Percentiles rank a stretch among this genome's conserved stretches.
phyloP scores from a whole-genome alignment of 1,140 invertebrate species.

The Drosophila trapezifrons region DNA sequence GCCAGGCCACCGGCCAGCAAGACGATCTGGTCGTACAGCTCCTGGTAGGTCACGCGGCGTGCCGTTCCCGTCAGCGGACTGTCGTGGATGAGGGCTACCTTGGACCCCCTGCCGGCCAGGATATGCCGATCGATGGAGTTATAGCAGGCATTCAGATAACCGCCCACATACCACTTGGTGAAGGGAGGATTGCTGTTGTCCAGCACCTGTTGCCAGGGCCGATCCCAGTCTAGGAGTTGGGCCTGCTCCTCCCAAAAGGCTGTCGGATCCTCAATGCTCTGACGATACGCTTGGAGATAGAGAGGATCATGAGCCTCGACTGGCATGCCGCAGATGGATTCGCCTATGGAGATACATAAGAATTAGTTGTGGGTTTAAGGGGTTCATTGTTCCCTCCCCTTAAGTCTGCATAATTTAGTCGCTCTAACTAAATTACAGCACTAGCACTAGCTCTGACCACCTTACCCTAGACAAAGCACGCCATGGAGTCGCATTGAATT shows the following conservation, averaged over 20 bases:
- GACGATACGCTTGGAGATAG: conserved; percentile 88
- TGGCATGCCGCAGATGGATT: conserved; percentile 58
- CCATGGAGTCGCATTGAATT: conserved; percentile 50
- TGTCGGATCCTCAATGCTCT: conserved; percentile 91
- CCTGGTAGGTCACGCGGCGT: conserved; percentile 91
- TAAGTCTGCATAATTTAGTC: conserved; percentile 34
- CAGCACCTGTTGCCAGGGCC: conserved; percentile 91
- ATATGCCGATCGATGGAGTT: conserved; percentile 97
- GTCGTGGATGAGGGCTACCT: conserved; percentile 94
- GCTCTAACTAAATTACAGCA: conserved; percentile 44
- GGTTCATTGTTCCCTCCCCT: background rate
- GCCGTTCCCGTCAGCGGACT: conserved; percentile 92
- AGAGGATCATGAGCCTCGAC: conserved; percentile 63
- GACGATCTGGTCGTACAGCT: conserved; percentile 92
- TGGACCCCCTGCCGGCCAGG: conserved; percentile 89
- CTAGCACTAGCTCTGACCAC: conserved; percentile 3
- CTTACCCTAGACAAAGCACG: background rate
- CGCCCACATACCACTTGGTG: conserved; percentile 96
- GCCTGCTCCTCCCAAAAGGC: conserved; percentile 94
- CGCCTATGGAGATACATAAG: conserved; percentile 20
- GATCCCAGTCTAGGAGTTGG: conserved; percentile 90
- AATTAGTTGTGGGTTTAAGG: conserved; percentile 7
- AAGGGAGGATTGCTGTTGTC: conserved; percentile 93
- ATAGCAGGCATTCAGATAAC: conserved; percentile 96
- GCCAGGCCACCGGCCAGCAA: conserved; percentile 90